Conservation (phyloP, 2,888 invertebrate species). For the Erebia epiphron region DNA sequence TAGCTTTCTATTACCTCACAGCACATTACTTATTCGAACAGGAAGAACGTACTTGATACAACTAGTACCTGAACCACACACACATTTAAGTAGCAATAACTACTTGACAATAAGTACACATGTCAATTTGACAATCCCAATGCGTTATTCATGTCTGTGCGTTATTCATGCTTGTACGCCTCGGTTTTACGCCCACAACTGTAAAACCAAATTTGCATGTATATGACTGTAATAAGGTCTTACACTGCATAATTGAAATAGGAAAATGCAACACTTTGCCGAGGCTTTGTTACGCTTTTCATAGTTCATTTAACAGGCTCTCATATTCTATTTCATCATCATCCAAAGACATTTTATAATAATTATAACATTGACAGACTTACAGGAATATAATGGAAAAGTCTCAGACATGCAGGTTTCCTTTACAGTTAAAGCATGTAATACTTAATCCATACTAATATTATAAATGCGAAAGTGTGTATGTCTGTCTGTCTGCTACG, state of each 20-base stretch:
- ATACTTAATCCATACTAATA: too few species aligned
- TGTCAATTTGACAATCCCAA: conserved; percentile 39
- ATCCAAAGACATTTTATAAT: too few species aligned
- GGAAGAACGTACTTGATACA: conserved; percentile 43
- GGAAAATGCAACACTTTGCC: conserved; percentile 34
- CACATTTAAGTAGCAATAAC: conserved; percentile 27
- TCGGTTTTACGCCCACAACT: conserved; percentile 45
- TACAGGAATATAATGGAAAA: too few species aligned
- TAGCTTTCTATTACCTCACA: conserved; percentile 44
- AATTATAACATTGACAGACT: too few species aligned
- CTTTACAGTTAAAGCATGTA: too few species aligned
- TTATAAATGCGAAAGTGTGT: too few species aligned
- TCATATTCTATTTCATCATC: neutral
- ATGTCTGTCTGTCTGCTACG: too few species aligned
- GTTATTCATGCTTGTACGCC: conserved; percentile 36
- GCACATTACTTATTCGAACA: conserved; percentile 45
- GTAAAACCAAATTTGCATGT: conserved; percentile 49
- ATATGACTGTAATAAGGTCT: conserved; percentile 45
- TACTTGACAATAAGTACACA: conserved; percentile 17
- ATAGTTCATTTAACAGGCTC: neutral
- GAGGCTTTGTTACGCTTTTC: neutral
- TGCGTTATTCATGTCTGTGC: conserved; percentile 37
- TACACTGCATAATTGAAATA: conserved; percentile 46
- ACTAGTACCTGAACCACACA: conserved; percentile 24
- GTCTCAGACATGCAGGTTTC: too few species aligned